Conservation (phyloP, 2,113 vertebrate genomes). For the Oenanthe melanoleuca region DNA sequence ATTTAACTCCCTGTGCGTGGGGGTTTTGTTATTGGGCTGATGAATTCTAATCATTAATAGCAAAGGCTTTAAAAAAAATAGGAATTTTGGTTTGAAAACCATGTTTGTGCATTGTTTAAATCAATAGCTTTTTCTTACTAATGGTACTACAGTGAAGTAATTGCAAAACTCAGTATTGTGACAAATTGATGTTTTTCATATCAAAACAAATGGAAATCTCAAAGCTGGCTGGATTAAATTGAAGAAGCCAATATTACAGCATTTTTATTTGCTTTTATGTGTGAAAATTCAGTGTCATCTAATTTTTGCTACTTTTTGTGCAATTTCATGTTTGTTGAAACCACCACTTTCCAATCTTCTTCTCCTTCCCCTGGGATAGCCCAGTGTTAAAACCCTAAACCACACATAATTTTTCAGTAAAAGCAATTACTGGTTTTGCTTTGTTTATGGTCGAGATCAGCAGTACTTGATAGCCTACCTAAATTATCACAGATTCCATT, state of each 20-base stretch:
- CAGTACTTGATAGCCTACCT: background rate
- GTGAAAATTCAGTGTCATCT: background rate
- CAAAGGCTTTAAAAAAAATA: background rate
- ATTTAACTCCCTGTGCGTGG: background rate
- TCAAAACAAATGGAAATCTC: background rate
- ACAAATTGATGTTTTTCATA: background rate
- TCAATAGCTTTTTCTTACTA: background rate
- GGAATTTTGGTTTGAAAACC: background rate
- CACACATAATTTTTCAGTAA: constrained; percentile 2
- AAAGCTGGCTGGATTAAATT: background rate
- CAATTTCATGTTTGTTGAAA: constrained; percentile 1
- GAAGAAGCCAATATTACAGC: background rate
- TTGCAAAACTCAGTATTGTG: background rate
- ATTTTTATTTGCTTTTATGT: background rate
- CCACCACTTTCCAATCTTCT: background rate
- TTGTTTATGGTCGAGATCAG: constrained; percentile 36
- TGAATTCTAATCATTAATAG: background rate
- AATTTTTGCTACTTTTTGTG: background rate
- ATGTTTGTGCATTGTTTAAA: background rate
- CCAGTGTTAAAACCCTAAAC: background rate
- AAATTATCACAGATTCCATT: constrained; percentile 16
- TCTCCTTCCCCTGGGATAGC: background rate
- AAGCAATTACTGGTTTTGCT: constrained; percentile 41
- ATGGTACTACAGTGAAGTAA: background rate
- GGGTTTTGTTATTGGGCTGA: fast-evolving